Evolutionary conservation across 2,888 invertebrate genomes (phyloP), one percentile per base, ranked within the genome.

Genomic region (Alviniconcha strummeri): DNA sequence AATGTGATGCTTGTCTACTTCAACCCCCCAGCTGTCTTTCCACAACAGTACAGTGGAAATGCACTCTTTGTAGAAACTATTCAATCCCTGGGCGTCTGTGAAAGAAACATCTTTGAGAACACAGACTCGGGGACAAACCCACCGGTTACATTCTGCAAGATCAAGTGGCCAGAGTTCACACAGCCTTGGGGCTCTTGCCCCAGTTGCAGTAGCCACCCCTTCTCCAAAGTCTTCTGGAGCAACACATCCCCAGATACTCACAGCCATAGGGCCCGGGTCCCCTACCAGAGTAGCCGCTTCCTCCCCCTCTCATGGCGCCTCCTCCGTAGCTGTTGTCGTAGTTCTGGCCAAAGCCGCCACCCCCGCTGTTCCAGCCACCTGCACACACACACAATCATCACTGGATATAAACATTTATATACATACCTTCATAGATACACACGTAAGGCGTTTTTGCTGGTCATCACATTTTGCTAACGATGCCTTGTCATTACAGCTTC

Each of bases 331-430:
- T 84, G 84, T 80, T 84, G 64, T 74, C 75, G 54, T 80, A 81
- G 11, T 84, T 84, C 78, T 83, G 84, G 56, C 86, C 85, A 78
- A 84, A 80, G 36, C 86, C 80, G 75, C 83, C 84, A 15, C 85
- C 82, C 56, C 85, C 85, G 11, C 52, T 80, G 69, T 54, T 80
- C 81, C 81, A 81, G 9, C 75, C 75, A 52, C 81, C 81, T 81
- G 64, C 15, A 75, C 36, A 36, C 36, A 36, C 36, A 36, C 36
- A 36, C 36, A 55, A 54, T 71, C 67, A 13, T 19, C 36, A 75
- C 54, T 19, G 52, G n/a, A n/a, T 5, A 36, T 72, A 11, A 19
- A 19, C 52, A 64, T 64, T 13, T 36, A 36, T 36, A 36, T 36
- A 0, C 36, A 36, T 36, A 36, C 3, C 36, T 36, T 36, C 36